Conservation (phyloP, 2,113 vertebrate genomes). For the Aphyosemion australe region DNA sequence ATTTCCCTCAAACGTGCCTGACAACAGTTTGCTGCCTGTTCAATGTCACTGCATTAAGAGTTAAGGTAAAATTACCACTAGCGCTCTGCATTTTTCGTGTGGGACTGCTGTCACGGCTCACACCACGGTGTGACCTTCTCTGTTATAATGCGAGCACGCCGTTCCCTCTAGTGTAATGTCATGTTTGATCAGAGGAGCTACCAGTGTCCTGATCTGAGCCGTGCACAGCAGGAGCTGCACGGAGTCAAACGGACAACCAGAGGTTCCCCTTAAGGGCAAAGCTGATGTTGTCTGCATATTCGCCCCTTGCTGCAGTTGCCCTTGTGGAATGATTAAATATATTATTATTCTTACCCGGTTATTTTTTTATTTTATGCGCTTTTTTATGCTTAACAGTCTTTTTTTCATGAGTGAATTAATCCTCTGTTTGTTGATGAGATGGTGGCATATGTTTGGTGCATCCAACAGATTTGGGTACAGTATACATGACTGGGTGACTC, state of each 20-base stretch:
- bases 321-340: constrained; percentile 43
- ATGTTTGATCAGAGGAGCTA: constrained; percentile 82
- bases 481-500: constrained; percentile 82
- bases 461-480: constrained; percentile 78
- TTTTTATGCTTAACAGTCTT: constrained; percentile 1
- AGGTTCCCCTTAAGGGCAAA: constrained; percentile 78
- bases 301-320: constrained; percentile 40
- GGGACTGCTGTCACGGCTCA: constrained; percentile 73
- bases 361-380: constrained; percentile 1
- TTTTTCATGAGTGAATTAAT: constrained; percentile 49
- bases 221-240: constrained; percentile 75
- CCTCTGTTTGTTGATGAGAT: constrained; percentile 49
- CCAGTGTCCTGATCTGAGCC: constrained; percentile 78
- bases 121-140: constrained; percentile 79
- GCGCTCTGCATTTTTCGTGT: constrained; percentile 60
- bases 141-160: constrained; percentile 78
- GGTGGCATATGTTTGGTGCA: constrained; percentile 81
- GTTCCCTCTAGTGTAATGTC: constrained; percentile 81
- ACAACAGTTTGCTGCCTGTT: constrained; percentile 42
- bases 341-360: constrained; percentile 15
- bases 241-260: constrained; percentile 75
- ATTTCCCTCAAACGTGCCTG: constrained; percentile 36
- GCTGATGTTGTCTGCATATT: constrained; percentile 74
- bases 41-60: constrained; percentile 71
- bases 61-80: constrained; percentile 60